Evolutionary conservation across 2,888 invertebrate genomes (phyloP), one percentile per base, ranked within the genome.

Genomic region (Philhelius pedissequus): DNA sequence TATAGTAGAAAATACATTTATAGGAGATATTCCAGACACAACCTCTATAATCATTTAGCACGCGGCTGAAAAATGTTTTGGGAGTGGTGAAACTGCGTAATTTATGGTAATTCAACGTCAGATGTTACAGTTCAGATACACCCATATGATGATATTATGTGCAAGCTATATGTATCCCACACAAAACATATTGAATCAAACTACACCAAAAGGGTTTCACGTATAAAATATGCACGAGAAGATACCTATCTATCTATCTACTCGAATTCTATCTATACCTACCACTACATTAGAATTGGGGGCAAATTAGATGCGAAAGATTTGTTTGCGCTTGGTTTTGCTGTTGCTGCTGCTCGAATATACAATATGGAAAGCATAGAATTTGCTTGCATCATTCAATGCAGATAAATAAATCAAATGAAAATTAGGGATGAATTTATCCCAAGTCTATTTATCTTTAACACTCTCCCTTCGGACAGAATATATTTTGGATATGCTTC

Each of bases 41-140:
- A 64, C 64, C 64, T 64, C 64, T 64, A 48, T 58, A 71, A 69
- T 62, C 62, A 64, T 54, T 54, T 54, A 62, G 70, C 27, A 62
- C 45, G 64, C 64, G 62, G 40, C 43, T 70, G 45, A 76, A 77
- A 70, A 77, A 70, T 77, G 62, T 70, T 52, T 18, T 62, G 30
- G 50, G 69, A 64, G 45, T 48, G 56, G 64, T 64, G 64, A 66
- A 78, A 71, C 25, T 56, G 78, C 88, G 88, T 88, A 89, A 89
- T 89, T 89, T 89, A 89, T 89, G 89, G 89, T 89, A 89, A 89
- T 89, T 89, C 89, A 88, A 89, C 89, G 89, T 89, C 89, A 89
- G 89, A 89, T 89, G 89, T 88, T 89, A 89, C 88, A 89, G 89
- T 88, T 89, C 88, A 87, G 87, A 87, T 86, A 68, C 73, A 73